A percentile compares a stretch with the other conserved stretches of the same genome.
These are phyloP conservation scores for Zosterops lateralis DNA, from an alignment of 2,113 vertebrate species.

Conservation along the genomic window DNA sequence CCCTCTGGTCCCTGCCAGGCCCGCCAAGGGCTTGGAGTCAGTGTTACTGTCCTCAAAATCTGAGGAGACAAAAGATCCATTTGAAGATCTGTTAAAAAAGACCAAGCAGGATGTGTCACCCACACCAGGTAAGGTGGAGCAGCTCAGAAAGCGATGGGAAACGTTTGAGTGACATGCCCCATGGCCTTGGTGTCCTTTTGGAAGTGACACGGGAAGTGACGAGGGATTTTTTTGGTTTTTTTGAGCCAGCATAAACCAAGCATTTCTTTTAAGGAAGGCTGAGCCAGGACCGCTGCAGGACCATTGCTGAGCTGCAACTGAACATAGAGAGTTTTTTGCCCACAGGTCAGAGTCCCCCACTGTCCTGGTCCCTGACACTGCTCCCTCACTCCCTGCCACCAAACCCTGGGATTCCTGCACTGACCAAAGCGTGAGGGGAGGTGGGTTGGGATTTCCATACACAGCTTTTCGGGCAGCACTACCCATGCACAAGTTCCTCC, in stretches of 20 bases:
- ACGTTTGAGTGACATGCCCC: constrained; percentile 83
- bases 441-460: background rate
- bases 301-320: background rate
- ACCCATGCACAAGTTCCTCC: background rate
- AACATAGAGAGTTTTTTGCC: background rate
- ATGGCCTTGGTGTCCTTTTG: background rate
- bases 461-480: background rate
- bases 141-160: constrained; percentile 90
- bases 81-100: constrained; percentile 89
- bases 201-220: too few relatives aligned
- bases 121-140: constrained; percentile 82
- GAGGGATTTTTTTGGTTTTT: background rate
- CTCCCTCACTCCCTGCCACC: background rate
- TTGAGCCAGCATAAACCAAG: constrained; percentile 32
- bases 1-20: constrained; percentile 66
- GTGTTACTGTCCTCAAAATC: constrained; percentile 50
- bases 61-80: constrained; percentile 82
- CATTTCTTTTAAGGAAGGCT: constrained; percentile 27
- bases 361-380: background rate
- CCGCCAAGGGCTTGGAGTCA: constrained; percentile 66
- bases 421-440: background rate
- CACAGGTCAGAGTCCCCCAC: background rate
- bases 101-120: constrained; percentile 77
- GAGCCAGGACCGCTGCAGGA: constrained; percentile 21
- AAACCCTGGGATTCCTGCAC: background rate